A percentile compares a stretch with the other conserved stretches of the same genome.
Evolutionary conservation across 2,888 invertebrate genomes (phyloP).

Genomic region (Chymomyza fuscimana): DNA sequence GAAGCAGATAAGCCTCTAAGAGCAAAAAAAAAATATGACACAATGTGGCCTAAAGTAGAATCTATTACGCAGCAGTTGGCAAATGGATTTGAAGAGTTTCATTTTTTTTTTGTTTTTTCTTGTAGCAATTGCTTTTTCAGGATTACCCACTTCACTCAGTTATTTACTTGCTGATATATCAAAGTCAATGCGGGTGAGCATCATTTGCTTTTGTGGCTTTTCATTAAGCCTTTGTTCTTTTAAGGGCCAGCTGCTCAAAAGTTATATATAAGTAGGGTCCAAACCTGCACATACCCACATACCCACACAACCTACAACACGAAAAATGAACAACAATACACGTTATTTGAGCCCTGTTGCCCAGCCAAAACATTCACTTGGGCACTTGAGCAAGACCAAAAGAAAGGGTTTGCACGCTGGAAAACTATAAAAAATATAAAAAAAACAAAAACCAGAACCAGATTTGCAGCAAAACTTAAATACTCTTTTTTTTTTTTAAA

Average conservation of each 20-base stretch:
- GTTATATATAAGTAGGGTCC: background rate
- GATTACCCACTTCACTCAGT: background rate
- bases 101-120: background rate
- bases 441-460: background rate
- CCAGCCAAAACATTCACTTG: background rate
- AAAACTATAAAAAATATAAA: background rate
- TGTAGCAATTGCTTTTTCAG: background rate
- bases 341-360: background rate
- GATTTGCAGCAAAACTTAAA: background rate
- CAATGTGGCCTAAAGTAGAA: conserved; percentile 6
- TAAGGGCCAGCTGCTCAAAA: background rate
- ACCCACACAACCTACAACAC: background rate
- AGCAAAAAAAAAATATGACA: background rate
- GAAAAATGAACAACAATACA: background rate
- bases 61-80: conserved; percentile 18
- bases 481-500: background rate
- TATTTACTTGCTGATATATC: background rate
- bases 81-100: background rate
- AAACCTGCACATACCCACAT: background rate
- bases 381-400: background rate
- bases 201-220: conserved; percentile 2
- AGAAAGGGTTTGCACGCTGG: background rate
- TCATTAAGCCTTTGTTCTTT: conserved; percentile 5
- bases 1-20: background rate
- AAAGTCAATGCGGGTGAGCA: background rate